A percentile compares a stretch with the other conserved stretches of the same genome.
Evolutionary conservation across 2,797 vertebrate genomes (phyloP).

Genomic region (Gouania willdenowi): DNA sequence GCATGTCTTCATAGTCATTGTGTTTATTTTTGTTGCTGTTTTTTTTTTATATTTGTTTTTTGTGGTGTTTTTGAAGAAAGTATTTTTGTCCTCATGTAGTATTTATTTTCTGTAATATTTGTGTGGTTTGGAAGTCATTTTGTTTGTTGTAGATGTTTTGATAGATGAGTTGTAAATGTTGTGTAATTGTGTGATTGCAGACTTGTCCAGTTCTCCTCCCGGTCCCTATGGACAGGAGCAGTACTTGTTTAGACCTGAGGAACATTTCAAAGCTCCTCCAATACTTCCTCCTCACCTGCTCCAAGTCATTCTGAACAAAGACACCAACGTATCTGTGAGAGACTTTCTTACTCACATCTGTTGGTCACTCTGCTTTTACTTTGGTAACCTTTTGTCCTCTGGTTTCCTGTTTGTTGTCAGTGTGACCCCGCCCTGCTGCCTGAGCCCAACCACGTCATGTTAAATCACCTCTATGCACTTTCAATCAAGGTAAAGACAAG

Average conservation of each 20-base stretch:
- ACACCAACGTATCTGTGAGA: conserved; percentile 96
- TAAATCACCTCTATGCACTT: conserved; percentile 94
- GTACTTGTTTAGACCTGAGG: conserved; percentile 88
- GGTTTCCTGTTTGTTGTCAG: conserved; percentile 59
- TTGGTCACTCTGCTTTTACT: too few relatives aligned
- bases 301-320: conserved; percentile 98
- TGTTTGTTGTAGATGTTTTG: too few relatives aligned
- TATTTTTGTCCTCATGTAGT: too few relatives aligned
- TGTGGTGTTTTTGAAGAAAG: too few relatives aligned
- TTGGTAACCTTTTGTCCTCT: neutral
- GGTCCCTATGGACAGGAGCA: conserved; percentile 92
- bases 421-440: conserved; percentile 95
- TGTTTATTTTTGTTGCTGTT: too few relatives aligned
- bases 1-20: too few relatives aligned
- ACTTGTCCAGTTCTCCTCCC: conserved; percentile 94
- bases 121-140: too few relatives aligned
- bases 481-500: conserved; percentile 92
- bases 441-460: conserved; percentile 97
- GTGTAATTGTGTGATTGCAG: conserved; percentile 58
- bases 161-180: neutral
- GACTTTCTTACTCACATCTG: neutral
- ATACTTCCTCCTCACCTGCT: conserved; percentile 96
- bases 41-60: too few relatives aligned
- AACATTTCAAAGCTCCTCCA: conserved; percentile 92
- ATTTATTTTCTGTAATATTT: too few relatives aligned